Conservation (phyloP, 2,797 vertebrate genomes). For the Pagetopsis macropterus region DNA sequence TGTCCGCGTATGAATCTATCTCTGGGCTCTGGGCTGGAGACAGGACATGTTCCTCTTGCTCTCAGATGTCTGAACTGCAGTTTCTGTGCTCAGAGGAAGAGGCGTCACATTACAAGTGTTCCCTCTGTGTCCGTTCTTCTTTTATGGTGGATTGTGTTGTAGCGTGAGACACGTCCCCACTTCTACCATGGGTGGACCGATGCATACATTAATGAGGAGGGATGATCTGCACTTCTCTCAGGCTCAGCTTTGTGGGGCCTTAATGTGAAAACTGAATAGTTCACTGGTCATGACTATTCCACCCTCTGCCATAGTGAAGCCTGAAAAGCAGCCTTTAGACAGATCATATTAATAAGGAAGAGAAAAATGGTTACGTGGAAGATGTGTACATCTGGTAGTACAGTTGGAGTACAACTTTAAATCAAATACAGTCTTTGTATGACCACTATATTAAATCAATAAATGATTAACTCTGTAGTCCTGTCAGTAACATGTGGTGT, state of each 20-base stretch:
- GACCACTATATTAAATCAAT: conserved; percentile 6
- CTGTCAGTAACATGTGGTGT: conserved; percentile 16
- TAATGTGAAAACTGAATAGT: conserved; percentile 70
- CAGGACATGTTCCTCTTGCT: conserved; percentile 22
- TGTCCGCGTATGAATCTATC: conserved; percentile 39
- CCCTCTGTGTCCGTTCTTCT: conserved; percentile 9
- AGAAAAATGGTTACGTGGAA: conserved; percentile 31
- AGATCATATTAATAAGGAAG: conserved; percentile 64
- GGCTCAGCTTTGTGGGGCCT: conserved; percentile 49
- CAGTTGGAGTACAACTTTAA: conserved; percentile 42
- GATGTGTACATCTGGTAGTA: conserved; percentile 47
- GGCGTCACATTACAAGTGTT: conserved; percentile 47
- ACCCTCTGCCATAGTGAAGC: conserved; percentile 60
- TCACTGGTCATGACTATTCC: conserved; percentile 72
- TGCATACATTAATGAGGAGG: conserved; percentile 75
- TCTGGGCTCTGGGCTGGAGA: conserved; percentile 26
- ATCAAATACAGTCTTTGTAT: conserved; percentile 32
- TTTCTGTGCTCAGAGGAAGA: conserved; percentile 14
- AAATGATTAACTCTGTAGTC: conserved; percentile 26
- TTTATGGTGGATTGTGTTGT: conserved; percentile 31
- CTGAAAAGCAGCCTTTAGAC: conserved; percentile 70
- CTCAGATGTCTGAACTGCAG: conserved; percentile 22
- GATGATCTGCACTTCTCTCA: conserved; percentile 65
- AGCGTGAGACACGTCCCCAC: conserved; percentile 37
- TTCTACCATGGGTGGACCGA: conserved; percentile 36